These are phyloP conservation scores for Adela reaumurella DNA, from an alignment of 2,888 invertebrate species.

Conservation along the genomic window DNA sequence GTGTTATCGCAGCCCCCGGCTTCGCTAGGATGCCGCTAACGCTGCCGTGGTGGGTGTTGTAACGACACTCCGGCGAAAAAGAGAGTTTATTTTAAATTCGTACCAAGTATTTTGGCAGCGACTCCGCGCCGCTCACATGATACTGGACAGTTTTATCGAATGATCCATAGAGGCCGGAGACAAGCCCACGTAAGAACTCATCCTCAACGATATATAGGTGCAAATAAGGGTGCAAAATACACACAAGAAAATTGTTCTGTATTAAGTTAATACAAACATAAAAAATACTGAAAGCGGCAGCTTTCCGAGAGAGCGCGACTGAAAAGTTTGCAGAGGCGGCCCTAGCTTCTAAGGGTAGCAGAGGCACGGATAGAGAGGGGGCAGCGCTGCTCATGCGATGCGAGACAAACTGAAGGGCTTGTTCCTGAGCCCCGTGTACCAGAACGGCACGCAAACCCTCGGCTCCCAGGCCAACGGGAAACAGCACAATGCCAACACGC, in stretches of 20 bases:
- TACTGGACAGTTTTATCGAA: not conserved
- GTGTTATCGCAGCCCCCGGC: not conserved
- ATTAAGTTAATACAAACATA: too few species aligned
- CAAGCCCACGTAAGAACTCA: too few species aligned
- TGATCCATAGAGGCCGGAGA: not conserved
- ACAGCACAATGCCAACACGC: conserved; percentile 32
- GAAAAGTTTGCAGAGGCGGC: too few species aligned
- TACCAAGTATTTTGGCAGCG: not conserved
- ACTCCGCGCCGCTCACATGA: not conserved
- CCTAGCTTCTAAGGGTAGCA: too few species aligned
- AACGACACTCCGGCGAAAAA: conserved; percentile 14
- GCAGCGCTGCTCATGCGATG: conserved; percentile 31
- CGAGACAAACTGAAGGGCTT: conserved; percentile 42
- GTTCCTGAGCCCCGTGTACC: conserved; percentile 33
- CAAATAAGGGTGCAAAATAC: too few species aligned
- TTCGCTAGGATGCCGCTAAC: conserved; percentile 1
- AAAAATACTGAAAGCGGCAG: too few species aligned
- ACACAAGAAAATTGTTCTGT: too few species aligned
- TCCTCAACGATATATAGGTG: too few species aligned
- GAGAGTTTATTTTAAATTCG: conserved; percentile 20
- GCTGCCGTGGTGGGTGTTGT: conserved; percentile 15
- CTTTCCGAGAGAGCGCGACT: too few species aligned
- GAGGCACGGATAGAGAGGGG: not conserved
- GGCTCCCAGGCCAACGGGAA: conserved; percentile 15
- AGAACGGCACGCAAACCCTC: conserved; percentile 24